These are phyloP conservation scores for Crotalus helleri DNA, from an alignment of 2,113 vertebrate genomes.

Conservation along the genomic window DNA sequence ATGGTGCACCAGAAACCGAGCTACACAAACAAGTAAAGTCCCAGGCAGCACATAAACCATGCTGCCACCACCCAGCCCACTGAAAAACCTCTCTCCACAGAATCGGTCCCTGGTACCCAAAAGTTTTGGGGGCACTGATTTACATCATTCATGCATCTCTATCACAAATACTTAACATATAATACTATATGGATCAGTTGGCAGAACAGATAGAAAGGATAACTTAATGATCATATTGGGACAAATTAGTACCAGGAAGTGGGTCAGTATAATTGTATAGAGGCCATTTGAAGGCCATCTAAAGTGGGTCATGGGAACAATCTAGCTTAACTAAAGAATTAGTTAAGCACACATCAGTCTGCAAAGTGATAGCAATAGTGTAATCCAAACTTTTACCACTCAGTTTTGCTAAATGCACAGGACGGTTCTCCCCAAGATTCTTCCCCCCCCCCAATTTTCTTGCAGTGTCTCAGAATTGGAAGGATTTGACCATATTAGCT, in stretches of 20 bases:
- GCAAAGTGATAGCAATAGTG: neutral
- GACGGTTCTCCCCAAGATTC: neutral
- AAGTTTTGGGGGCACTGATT: neutral
- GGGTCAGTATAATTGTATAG: neutral
- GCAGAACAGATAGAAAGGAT: neutral
- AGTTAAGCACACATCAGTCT: neutral
- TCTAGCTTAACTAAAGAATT: neutral
- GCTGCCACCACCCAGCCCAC: neutral
- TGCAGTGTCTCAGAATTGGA: slow-evolving; percentile 7
- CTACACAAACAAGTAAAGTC: neutral
- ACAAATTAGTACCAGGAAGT: neutral
- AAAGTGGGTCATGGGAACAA: neutral
- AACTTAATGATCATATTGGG: neutral
- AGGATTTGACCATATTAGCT: neutral
- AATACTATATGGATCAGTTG: neutral
- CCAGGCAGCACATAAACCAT: neutral
- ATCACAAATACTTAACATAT: neutral
- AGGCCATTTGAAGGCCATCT: neutral
- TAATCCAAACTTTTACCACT: no score
- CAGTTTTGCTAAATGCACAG: neutral
- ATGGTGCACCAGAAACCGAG: neutral
- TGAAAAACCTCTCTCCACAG: neutral
- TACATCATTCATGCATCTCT: neutral
- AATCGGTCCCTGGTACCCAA: neutral
- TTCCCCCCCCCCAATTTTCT: neutral